Conservation (phyloP, 2,797 vertebrate genomes). For the Chelon auratus region DNA sequence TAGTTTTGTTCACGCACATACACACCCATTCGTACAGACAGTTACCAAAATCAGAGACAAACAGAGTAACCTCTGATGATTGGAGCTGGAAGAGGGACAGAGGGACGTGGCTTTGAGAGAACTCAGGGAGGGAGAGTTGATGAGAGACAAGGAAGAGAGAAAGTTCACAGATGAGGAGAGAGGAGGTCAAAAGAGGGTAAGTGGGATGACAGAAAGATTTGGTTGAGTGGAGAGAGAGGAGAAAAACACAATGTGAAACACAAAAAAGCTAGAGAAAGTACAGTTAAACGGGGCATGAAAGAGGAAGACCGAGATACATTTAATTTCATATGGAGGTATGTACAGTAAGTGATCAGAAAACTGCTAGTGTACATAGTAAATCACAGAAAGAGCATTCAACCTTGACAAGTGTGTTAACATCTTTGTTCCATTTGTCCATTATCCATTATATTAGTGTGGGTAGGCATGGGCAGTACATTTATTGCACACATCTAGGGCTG, state of each 20-base stretch:
- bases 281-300: not conserved
- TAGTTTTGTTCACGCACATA: constrained; percentile 5
- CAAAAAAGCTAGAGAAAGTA: not conserved
- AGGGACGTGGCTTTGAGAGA: constrained; percentile 47
- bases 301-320: not conserved
- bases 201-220: constrained; percentile 12
- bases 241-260: constrained; percentile 9
- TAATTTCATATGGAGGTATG: not conserved
- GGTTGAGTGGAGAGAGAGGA: constrained; percentile 21
- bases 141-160: constrained; percentile 39
- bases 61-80: constrained; percentile 49
- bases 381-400: not conserved
- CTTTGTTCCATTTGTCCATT: not conserved
- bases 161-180: constrained; percentile 31
- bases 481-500: not conserved
- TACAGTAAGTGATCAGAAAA: not conserved
- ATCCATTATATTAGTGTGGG: not conserved
- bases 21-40: constrained; percentile 28
- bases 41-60: constrained; percentile 46
- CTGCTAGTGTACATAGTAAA: not conserved
- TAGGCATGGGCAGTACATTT: not conserved
- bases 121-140: constrained; percentile 26
- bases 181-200: constrained; percentile 44
- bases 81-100: constrained; percentile 36
- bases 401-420: not conserved